Conservation (phyloP, 2,888 invertebrate species). For the Patella depressa region DNA sequence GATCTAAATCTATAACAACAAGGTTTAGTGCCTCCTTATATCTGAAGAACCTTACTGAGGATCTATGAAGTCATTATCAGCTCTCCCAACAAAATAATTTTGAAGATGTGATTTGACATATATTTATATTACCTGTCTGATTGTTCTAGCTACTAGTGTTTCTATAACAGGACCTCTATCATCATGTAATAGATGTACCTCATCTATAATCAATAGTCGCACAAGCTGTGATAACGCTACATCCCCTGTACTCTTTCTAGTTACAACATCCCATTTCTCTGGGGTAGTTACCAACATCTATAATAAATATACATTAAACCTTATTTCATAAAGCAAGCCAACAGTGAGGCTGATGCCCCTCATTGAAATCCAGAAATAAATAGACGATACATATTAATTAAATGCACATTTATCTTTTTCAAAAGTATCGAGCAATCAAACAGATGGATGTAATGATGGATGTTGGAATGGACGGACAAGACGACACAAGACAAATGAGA, state of each 20-base stretch:
- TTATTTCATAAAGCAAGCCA: neutral
- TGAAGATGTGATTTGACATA: too few relatives aligned
- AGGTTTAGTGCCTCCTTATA: too few relatives aligned
- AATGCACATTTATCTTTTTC: too few relatives aligned
- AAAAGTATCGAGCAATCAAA: neutral
- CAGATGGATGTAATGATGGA: neutral
- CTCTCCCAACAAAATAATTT: too few relatives aligned
- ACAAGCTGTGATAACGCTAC: slow-evolving; percentile 85
- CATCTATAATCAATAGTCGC: slow-evolving; percentile 90
- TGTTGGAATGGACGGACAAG: neutral
- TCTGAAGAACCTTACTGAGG: too few relatives aligned
- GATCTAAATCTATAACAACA: neutral
- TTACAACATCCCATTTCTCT: slow-evolving; percentile 99
- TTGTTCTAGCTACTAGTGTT: slow-evolving; percentile 93
- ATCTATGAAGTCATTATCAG: too few relatives aligned
- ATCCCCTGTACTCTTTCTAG: slow-evolving; percentile 81
- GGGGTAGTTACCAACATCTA: slow-evolving; percentile 97
- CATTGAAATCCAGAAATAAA: too few relatives aligned
- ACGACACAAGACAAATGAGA: neutral
- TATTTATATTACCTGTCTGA: slow-evolving; percentile 79
- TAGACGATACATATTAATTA: too few relatives aligned
- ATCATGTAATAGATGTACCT: slow-evolving; percentile 96
- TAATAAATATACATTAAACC: neutral
- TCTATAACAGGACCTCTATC: slow-evolving; percentile 98
- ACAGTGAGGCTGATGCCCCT: too few relatives aligned